These are phyloP conservation scores for Drosophila eugracilis DNA, from an alignment of 1,140 invertebrate species.

Conservation along the genomic window DNA sequence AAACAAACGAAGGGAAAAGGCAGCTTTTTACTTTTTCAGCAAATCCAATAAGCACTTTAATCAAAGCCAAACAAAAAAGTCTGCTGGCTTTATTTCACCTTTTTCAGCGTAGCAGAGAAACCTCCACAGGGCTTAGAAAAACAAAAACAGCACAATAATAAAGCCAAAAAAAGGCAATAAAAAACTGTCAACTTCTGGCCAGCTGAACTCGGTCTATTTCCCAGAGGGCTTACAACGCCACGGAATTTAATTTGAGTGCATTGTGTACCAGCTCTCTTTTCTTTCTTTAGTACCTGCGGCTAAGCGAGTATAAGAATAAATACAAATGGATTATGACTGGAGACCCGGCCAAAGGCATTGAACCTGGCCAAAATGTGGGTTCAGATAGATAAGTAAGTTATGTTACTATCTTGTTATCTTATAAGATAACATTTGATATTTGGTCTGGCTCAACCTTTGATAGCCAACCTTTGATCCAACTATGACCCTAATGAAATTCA, in stretches of 20 bases:
- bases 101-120: conserved; percentile 29
- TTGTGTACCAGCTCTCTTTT: background rate
- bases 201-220: conserved; percentile 40
- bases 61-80: conserved; percentile 48
- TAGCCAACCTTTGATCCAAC: too few relatives aligned
- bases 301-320: conserved; percentile 21
- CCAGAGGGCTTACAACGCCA: conserved; percentile 34
- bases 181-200: conserved; percentile 32
- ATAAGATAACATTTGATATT: too few relatives aligned
- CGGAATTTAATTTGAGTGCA: conserved; percentile 55
- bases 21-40: conserved; percentile 16
- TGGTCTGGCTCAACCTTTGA: too few relatives aligned
- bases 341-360: conserved; percentile 22
- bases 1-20: conserved; percentile 11
- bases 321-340: conserved; percentile 28
- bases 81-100: conserved; percentile 52
- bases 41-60: conserved; percentile 70
- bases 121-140: conserved; percentile 18
- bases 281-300: conserved; percentile 28
- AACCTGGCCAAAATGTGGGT: conserved; percentile 14
- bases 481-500: conserved; percentile 45
- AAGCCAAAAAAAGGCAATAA: conserved; percentile 26
- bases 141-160: conserved; percentile 8
- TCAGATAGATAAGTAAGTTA: background rate
- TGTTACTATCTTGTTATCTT: too few relatives aligned